These are phyloP conservation scores for Galleria mellonella DNA, from an alignment of 1,140 invertebrate genomes.

Conservation along the genomic window DNA sequence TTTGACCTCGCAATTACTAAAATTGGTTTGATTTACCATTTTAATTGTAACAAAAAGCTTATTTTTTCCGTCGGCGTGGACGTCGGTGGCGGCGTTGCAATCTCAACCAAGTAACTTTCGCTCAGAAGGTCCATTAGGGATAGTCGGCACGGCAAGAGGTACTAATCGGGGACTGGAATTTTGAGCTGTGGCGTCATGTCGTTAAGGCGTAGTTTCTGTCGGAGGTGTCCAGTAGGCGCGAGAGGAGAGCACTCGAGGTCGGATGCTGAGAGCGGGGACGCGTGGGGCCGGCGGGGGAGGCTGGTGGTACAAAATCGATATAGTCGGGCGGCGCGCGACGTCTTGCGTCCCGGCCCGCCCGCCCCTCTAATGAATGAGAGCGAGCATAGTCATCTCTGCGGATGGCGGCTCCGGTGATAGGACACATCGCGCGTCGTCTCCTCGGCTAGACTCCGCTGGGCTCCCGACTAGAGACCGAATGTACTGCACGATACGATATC, in stretches of 20 bases:
- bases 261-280: slow-evolving; percentile 63
- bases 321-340: slow-evolving; percentile 65
- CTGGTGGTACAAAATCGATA: slow-evolving; percentile 69
- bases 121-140: slow-evolving; percentile 59
- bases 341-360: slow-evolving; percentile 46
- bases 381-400: slow-evolving; percentile 67
- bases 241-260: slow-evolving; percentile 69
- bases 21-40: slow-evolving; percentile 74
- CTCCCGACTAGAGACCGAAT: slow-evolving; percentile 14
- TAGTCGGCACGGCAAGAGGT: slow-evolving; percentile 32
- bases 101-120: slow-evolving; percentile 71
- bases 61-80: slow-evolving; percentile 60
- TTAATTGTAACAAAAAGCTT: slow-evolving; percentile 74
- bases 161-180: slow-evolving; percentile 38
- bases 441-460: slow-evolving; percentile 29
- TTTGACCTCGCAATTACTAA: slow-evolving; percentile 73
- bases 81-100: slow-evolving; percentile 51
- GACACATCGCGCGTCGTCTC: slow-evolving; percentile 31
- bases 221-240: slow-evolving; percentile 60
- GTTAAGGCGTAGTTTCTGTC: slow-evolving; percentile 68
- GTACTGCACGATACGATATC: slow-evolving; percentile 44
- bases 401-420: slow-evolving; percentile 55
- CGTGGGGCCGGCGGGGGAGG: slow-evolving; percentile 45
- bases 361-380: slow-evolving; percentile 70
- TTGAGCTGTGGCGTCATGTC: slow-evolving; percentile 65